These are phyloP conservation scores for Peromyscus maniculatus DNA, from an alignment of 2,113 vertebrate species.

Conservation along the genomic window DNA sequence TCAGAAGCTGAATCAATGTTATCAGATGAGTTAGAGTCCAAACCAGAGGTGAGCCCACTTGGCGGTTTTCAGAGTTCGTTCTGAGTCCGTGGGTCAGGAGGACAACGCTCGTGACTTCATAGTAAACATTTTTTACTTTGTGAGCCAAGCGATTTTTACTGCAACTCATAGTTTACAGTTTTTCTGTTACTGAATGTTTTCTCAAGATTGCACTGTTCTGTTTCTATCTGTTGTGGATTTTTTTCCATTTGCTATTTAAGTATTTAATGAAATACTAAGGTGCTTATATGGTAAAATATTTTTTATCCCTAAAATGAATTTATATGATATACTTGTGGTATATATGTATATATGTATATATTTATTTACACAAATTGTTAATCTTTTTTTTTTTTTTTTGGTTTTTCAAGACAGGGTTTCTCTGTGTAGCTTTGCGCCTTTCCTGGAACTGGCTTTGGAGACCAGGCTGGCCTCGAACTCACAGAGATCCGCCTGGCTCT, in stretches of 20 bases:
- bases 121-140: conserved; percentile 54
- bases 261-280: neutral
- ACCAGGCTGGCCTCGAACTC: too few relatives aligned
- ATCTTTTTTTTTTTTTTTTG: neutral
- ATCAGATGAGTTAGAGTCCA: conserved; percentile 99
- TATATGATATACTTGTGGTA: neutral
- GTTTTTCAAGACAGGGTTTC: too few relatives aligned
- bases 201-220: conserved; percentile 29
- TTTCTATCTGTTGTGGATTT: conserved; percentile 56
- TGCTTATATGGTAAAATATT: conserved; percentile 31
- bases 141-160: conserved; percentile 11
- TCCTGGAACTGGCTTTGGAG: too few relatives aligned
- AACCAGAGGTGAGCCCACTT: conserved; percentile 94
- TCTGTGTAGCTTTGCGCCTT: too few relatives aligned
- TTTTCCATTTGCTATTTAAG: conserved; percentile 51
- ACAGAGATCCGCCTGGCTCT: too few relatives aligned
- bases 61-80: conserved; percentile 27
- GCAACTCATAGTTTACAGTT: conserved; percentile 43
- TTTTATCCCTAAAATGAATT: neutral
- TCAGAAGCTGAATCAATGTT: conserved; percentile 96
- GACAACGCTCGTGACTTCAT: neutral
- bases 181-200: conserved; percentile 51
- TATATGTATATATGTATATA: neutral
- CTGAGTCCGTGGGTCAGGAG: neutral
- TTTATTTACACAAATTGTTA: conserved; percentile 34